Evolutionary conservation across 2,888 invertebrate species (phyloP).

Genomic region (Scelioninae gen. 1): DNA sequence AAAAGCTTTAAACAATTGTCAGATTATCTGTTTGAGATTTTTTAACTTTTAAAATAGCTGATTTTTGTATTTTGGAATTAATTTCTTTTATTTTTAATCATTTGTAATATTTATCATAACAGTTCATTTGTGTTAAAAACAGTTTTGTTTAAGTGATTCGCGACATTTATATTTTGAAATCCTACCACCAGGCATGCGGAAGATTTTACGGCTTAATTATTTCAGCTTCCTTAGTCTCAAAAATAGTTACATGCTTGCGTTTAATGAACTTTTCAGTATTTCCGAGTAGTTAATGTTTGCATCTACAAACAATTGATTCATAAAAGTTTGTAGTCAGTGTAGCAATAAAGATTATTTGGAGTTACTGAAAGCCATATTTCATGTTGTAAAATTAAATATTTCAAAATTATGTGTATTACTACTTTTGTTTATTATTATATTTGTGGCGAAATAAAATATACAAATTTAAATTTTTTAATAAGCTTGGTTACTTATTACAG

Average conservation of each 20-base stretch:
- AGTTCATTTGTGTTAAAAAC: not conserved
- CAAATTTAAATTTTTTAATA: too few relatives aligned
- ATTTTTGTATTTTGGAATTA: not conserved
- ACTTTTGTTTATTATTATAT: too few relatives aligned
- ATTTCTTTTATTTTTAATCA: not conserved
- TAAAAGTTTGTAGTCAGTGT: not conserved
- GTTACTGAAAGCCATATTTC: not conserved
- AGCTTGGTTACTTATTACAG: too few relatives aligned
- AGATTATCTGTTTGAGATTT: too few relatives aligned
- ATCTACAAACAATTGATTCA: not conserved
- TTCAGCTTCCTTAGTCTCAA: conserved; percentile 4
- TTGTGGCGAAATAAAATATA: too few relatives aligned
- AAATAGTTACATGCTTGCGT: conserved; percentile 1
- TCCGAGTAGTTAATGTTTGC: not conserved
- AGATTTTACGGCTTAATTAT: conserved; percentile 4
- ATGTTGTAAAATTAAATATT: not conserved
- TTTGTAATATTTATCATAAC: not conserved
- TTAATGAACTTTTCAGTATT: conserved; percentile 11
- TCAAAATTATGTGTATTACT: too few relatives aligned
- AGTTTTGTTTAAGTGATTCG: not conserved
- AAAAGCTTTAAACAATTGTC: too few relatives aligned
- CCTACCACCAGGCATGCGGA: not conserved
- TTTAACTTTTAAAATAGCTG: too few relatives aligned
- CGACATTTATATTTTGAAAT: not conserved
- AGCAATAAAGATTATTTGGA: not conserved